Evolutionary conservation across 2,888 invertebrate genomes (phyloP), one percentile per base, ranked within the genome.

Genomic region (Sarcophaga subvicina): DNA sequence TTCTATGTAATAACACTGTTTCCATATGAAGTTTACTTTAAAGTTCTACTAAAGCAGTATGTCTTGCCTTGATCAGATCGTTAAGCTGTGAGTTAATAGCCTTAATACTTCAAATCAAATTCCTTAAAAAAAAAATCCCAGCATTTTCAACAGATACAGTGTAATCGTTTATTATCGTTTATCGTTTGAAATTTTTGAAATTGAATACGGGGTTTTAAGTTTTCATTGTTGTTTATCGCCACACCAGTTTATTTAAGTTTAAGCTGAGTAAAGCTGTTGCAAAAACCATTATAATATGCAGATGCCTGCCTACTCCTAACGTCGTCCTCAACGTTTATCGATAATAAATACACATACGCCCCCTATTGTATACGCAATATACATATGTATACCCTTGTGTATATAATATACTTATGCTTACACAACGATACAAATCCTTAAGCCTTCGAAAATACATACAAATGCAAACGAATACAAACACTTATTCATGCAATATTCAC

Each of bases 221-320:
- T 75, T 49, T 83, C 69, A 80, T 80, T 86, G 79, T 80, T 80
- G 76, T 86, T 86, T 77, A 83, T 83, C 62, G 49, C 37, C 67
- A 62, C 59, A 75, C 37, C 72, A 80, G 73, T 80, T 63, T 86
- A 83, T 76, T 80, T 80, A 59, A 76, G 27, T 72, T 80, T 62
- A 83, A 76, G 76, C 83, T 76, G 59, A 83, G 59, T 63, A 80
- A 86, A 86, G 83, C 83, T 83, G 66, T 67, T 54, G 25, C 5
- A 66, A 79, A 80, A 76, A 49, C 62, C 75, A 37, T 62, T 75
- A 75, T 67, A 73, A 80, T 75, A 63, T 75, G 63, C 62, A n/a
- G 8, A n/a, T 8, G 76, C 62, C 72, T 59, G 72, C 70, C 70
- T 82, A 70, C 63, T 70, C 22, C 59, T 37, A 25, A 27, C 14